Evolutionary conservation across 2,797 vertebrate genomes (phyloP), one percentile per base, ranked within the genome.

Genomic region (Leucoraja ocellata): DNA sequence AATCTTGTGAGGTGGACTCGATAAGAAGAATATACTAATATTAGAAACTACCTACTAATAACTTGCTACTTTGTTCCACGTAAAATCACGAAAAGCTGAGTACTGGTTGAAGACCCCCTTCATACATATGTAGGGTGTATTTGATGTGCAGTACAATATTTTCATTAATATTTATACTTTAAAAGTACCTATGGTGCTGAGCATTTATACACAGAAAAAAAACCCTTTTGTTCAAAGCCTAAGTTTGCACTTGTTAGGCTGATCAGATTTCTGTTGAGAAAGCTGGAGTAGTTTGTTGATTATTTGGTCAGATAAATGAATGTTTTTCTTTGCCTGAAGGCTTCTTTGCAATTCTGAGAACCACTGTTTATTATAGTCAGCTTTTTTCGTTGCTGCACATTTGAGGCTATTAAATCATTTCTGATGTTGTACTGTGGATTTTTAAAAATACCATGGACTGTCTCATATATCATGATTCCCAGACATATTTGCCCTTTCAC

Each of bases 231-330:
- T 88, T 84, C 25, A 84, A 28, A 84, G 10, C 10, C 13, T 36
- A 21, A 21, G 36, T 65, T 68, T 32, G 7, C 10, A 21, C n/a
- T 68, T 88, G 18, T 68, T 88, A 65, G 6, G 32, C 1, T 32
- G 84, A 68, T 68, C 84, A 68, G n/a, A 65, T 88, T 84, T 84
- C 54, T 84, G 65, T 18, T 88, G 84, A 36, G 16, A 68, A 65
- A 68, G 7, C n/a, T 88, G 84, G 14, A 88, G 68, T 32, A 65
- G 61, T 21, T 65, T 88, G n/a, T 65, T 84, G 61, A 68, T 65
- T 18, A 32, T 65, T 32, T 36, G 0, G 32, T 68, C 61, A 68
- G 84, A 88, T 88, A 88, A 88, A 18, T 65, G 16, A 88, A 32
- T 88, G n/a, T 11, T 88, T 81, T 23, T 23, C 80, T 83, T 61